Evolutionary conservation across 2,797 vertebrate species (phyloP), one percentile per base, ranked within the genome.

Genomic region (Poecilia gillii): DNA sequence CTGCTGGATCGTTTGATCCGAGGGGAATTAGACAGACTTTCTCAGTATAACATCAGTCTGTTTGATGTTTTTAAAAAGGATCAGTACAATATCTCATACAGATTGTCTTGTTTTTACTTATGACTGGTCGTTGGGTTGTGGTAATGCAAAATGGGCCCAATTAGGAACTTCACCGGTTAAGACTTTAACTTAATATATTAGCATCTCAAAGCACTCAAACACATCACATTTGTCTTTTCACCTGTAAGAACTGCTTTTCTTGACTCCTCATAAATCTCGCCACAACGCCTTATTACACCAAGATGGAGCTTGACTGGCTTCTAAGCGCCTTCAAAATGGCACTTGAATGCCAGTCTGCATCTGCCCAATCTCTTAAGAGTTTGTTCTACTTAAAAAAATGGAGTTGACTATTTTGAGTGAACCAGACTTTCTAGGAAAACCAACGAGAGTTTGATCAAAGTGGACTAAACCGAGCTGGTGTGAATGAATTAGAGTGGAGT

Each of bases 31-130:
- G 75, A 79, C 73, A 86, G 85, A 91, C 80, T 92, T 89, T 87
- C 85, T 74, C 0, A 1, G 84, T 87, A 83, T 89, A 88, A 88
- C 78, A 31, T 89, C 87, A 85, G 83, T 75, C 85, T 57, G 68
- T 93, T 91, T 92, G 85, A 93, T 91, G 87, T 84, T 84, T 84
- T 84, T 87, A 87, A 53, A 87, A 87, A 87, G 72, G 75, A 84
- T 41, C 75, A 80, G 78, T 49, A 70, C 59, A 59, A 73, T 81
- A 81, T 43, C n/a, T 36, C 55, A 41, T 68, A n/a, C 43, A 64
- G 62, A 46, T 39, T 20, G 16, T 49, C 6, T 66, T 62, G 6
- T 72, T 78, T 31, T 75, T 49, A 51, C 64, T 80, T 57, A 4
- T 47, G 31, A 62, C 28, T 20, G 45, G 71, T 28, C 33, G n/a